Percentiles rank a stretch among this genome's conserved stretches.
phyloP scores from a whole-genome alignment of 92 coral and sea anemone species.

The Epizoanthus scotinus region DNA sequence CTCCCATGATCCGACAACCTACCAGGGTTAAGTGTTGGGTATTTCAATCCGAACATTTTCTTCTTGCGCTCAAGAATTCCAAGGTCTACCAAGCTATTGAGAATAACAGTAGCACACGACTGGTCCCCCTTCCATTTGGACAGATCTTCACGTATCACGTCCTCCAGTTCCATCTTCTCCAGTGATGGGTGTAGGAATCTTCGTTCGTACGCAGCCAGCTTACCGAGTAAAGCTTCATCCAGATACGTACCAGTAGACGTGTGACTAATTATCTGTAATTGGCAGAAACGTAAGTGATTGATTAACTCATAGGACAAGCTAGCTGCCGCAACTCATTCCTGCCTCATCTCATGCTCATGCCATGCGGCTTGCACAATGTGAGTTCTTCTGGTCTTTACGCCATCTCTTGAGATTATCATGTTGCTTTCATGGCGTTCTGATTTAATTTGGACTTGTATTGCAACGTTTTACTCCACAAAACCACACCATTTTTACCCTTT shows the following conservation, averaged over 20 bases:
- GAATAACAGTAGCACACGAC: slow-evolving; percentile 58
- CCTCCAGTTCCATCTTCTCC: slow-evolving; percentile 50
- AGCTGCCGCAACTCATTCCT: too few relatives aligned
- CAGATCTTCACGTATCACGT: slow-evolving; percentile 53
- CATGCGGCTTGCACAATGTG: too few relatives aligned
- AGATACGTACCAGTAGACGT: slow-evolving; percentile 62
- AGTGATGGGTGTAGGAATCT: slow-evolving; percentile 39
- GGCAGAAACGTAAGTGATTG: background rate
- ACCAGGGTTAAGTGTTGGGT: slow-evolving; percentile 73
- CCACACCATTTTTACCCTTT: too few relatives aligned
- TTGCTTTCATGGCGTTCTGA: too few relatives aligned
- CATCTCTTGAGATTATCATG: too few relatives aligned
- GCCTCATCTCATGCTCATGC: too few relatives aligned
- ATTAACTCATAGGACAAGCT: too few relatives aligned
- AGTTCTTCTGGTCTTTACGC: too few relatives aligned
- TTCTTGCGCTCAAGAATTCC: slow-evolving; percentile 69
- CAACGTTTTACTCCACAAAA: too few relatives aligned
- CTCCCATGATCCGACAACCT: background rate
- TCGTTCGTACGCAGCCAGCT: slow-evolving; percentile 51
- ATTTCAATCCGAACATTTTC: slow-evolving; percentile 54
- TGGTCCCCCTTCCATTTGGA: slow-evolving; percentile 39
- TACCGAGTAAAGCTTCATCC: slow-evolving; percentile 61
- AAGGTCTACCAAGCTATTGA: slow-evolving; percentile 66
- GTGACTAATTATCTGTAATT: slow-evolving; percentile 45
- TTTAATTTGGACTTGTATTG: too few relatives aligned